Base-by-base conservation (phyloP, 1,140 invertebrate genomes). In the Aradophagus sp. region DNA sequence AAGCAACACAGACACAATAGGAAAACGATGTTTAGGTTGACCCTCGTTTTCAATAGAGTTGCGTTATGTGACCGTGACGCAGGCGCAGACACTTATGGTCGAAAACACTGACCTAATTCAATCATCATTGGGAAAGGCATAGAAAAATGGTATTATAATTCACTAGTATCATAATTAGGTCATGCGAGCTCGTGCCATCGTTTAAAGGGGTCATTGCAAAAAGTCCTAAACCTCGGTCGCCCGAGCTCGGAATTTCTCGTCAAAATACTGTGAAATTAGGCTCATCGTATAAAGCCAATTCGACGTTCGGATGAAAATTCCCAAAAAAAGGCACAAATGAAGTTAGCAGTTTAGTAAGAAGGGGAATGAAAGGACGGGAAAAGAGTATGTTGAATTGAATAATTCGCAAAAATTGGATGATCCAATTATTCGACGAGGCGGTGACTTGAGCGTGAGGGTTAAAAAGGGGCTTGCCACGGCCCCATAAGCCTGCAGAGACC, bases 31-130 rank as follows among this genome's bases (percentile, higher is more conserved):
- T 84, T 83, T 84, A 75, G 77, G 53, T 80, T 76, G 77, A 78
- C 73, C 79, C 76, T 79, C 76, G 80, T 83, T 82, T 81, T 84
- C 77, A 82, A 80, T 77, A 76, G 82, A 78, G 77, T 80, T 78
- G 77, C 79, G 74, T 74, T 80, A 71, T 77, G 58, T 44, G 58
- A 34, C 26, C 16, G 31, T 20, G 29, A 74, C 78, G 74, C 77
- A 78, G 52, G 77, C 81, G 80, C 77, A 70, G 52, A 55, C 80
- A 81, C 79, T 83, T 83, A 83, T 83, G 80, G 80, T 84, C 76
- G 80, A 84, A 82, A 84, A 82, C 80, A 84, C 80, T 84, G 82
- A 84, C 82, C 82, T 84, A 77, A 80, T 84, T 83, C 80, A 84
- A 84, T 81, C 77, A 81, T 81, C 75, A 70, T 77, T 29, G 59